A percentile compares a stretch with the other conserved stretches of the same genome.
These are phyloP conservation scores for Drosophila diplacantha DNA, from an alignment of 2,888 invertebrate genomes.

Conservation along the genomic window DNA sequence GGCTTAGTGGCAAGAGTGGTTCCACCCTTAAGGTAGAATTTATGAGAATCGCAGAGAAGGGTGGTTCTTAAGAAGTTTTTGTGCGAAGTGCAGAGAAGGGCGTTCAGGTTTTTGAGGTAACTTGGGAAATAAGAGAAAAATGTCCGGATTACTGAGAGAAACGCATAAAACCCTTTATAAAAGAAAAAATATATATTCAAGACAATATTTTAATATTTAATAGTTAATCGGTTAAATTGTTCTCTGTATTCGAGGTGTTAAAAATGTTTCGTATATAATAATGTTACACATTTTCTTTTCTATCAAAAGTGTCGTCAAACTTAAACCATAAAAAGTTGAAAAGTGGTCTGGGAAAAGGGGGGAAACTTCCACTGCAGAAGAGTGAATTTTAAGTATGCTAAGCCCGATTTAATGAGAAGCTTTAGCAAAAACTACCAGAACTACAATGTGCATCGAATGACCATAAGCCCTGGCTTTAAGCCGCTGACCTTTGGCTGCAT, in stretches of 20 bases:
- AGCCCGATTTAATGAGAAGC: constrained; percentile 34
- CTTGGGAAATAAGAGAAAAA: not conserved
- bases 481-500: constrained; percentile 28
- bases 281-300: too few species aligned
- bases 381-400: constrained; percentile 30
- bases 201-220: not conserved
- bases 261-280: too few species aligned
- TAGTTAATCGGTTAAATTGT: too few species aligned
- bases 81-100: not conserved
- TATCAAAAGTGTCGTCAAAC: not conserved
- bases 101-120: not conserved
- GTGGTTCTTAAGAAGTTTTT: not conserved
- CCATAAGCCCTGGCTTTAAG: constrained; percentile 27
- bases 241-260: not conserved
- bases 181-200: not conserved
- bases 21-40: not conserved
- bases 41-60: constrained; percentile 1
- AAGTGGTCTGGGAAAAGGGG: not conserved
- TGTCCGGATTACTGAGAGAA: not conserved
- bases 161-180: not conserved
- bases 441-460: constrained; percentile 1
- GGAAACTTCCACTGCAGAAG: not conserved
- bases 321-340: constrained; percentile 2
- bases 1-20: not conserved
- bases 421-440: constrained; percentile 1